A percentile compares a stretch with the other conserved stretches of the same genome.
These are phyloP conservation scores for Cynoglossus semilaevis DNA, from an alignment of 2,113 vertebrate species.

Conservation along the genomic window DNA sequence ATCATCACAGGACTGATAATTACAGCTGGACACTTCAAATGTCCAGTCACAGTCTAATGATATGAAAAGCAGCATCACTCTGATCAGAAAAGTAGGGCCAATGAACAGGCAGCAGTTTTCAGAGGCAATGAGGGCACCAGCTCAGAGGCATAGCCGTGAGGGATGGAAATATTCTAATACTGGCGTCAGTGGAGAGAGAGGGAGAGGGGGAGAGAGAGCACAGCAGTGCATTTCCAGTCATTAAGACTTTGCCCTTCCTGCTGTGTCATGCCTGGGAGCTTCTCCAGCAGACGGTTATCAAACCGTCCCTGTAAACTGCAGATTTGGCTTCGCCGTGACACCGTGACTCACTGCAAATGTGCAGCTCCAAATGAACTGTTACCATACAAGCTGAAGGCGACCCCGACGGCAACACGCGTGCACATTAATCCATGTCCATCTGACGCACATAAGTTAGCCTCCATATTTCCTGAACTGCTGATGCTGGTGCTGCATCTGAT, in stretches of 20 bases:
- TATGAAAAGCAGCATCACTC: not conserved
- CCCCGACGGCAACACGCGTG: not conserved
- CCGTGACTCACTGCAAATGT: conserved; percentile 8
- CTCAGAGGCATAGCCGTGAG: not conserved
- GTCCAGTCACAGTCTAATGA: conserved; percentile 12
- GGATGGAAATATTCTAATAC: not conserved
- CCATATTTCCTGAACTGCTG: not conserved
- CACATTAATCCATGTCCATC: not conserved
- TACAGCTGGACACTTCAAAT: conserved; percentile 14
- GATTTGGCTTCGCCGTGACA: conserved; percentile 7
- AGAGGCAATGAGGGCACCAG: not conserved
- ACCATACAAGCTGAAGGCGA: not conserved
- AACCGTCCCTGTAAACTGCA: conserved; percentile 2
- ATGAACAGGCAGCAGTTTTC: not conserved
- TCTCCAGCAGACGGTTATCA: conserved; percentile 3
- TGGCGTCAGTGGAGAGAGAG: not conserved
- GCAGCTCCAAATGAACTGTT: not conserved
- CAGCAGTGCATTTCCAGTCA: not conserved
- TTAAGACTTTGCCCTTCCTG: conserved; percentile 12
- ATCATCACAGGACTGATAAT: conserved; percentile 25
- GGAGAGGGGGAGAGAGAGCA: not conserved
- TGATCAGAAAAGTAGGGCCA: conserved; percentile 21
- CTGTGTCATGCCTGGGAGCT: conserved; percentile 18
- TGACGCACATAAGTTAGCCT: not conserved
- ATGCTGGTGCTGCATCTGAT: not conserved